Evolutionary conservation across 2,113 vertebrate genomes (phyloP), one percentile per base, ranked within the genome.

Genomic region (Grammatotria lemairii): DNA sequence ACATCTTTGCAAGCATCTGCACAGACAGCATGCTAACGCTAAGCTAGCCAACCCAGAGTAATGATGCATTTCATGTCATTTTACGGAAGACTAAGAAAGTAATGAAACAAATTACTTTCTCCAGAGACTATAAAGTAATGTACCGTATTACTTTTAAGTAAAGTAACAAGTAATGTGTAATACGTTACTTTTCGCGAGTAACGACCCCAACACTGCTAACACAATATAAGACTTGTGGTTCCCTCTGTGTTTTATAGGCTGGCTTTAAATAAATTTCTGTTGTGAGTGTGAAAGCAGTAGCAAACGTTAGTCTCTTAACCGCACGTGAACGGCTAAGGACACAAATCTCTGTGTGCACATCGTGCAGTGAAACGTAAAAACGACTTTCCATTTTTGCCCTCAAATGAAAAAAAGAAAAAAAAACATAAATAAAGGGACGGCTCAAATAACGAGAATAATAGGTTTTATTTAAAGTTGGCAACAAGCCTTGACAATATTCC

Each of bases 221-320:
- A 3, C 10, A 83, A 65, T 79, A 85, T 81, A 86, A 87, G 81
- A 54, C 70, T 70, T 78, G 45, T 45, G 42, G 47, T 79, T 53
- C 5, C 13, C 28, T 82, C 89, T 63, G 19, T 57, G 82, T 88
- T 94, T 85, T 84, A 91, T 87, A 19, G 42, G 45, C 80, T 78
- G 83, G 57, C 63, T 83, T 75, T 89, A 79, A 81, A 90, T 85
- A 85, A 49, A 90, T 90, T 88, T 73, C 85, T 86, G 53, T 86
- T 81, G 57, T 81, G 85, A 17, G 58, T 33, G 63, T 8, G 23
- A 82, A 68, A 51, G 47, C 19, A 42, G 68, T 33, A 47, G 63
- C 23, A 38, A 87, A 57, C 38, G 45, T 68, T 70, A 31, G 35
- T 49, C 8, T 68, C 81, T 80, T 17, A 9, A 80, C 75, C 11